Conservation (phyloP, 92 coral and sea anemone genomes). For the Muricea muricata region DNA sequence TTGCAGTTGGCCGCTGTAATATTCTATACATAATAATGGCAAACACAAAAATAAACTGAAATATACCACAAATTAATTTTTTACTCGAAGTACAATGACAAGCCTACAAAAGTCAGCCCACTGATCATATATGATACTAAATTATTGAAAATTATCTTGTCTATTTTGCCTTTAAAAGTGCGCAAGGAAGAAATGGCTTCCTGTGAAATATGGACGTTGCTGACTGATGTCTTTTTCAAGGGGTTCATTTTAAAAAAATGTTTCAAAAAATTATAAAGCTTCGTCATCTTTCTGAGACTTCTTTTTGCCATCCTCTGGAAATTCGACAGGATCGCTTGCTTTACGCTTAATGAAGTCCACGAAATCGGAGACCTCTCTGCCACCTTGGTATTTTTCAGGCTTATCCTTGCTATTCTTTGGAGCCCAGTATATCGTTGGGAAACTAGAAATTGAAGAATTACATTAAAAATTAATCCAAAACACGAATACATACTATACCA, state of each 20-base stretch:
- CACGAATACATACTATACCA: too few species aligned
- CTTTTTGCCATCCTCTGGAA: constrained; percentile 68
- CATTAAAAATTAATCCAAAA: too few species aligned
- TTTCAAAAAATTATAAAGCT: constrained; percentile 13
- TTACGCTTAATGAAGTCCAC: constrained; percentile 79
- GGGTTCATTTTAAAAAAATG: neutral
- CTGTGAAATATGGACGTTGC: neutral
- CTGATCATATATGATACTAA: neutral
- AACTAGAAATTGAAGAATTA: too few species aligned
- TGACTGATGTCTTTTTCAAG: neutral
- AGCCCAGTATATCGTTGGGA: constrained; percentile 94
- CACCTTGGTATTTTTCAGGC: constrained; percentile 86
- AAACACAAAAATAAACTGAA: too few species aligned
- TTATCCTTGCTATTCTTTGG: constrained; percentile 83
- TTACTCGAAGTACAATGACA: neutral
- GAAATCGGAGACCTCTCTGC: constrained; percentile 86
- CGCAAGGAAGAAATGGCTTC: neutral
- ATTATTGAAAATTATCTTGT: neutral
- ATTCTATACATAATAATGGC: too few species aligned
- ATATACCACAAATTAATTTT: neutral
- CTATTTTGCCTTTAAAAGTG: neutral
- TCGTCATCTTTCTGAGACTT: constrained; percentile 31
- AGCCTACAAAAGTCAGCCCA: neutral
- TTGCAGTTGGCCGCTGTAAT: too few species aligned
- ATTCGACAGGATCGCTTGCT: constrained; percentile 76